Evolutionary conservation across 1,140 invertebrate genomes (phyloP).

Genomic region (Cydia fagiglandana): DNA sequence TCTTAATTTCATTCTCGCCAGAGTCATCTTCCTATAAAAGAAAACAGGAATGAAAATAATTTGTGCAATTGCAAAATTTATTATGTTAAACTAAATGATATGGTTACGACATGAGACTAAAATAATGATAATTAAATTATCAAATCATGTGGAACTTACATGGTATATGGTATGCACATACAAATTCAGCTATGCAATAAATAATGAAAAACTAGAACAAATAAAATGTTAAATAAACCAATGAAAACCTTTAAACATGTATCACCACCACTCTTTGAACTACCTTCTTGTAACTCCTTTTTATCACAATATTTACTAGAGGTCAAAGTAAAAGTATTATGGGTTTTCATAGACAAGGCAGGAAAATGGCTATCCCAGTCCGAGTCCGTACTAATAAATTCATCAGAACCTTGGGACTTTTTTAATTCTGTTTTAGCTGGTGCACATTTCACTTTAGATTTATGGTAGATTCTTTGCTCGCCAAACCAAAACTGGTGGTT

Average conservation of each 20-base stretch:
- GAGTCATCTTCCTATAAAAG: slow-evolving; percentile 70
- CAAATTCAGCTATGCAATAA: slow-evolving; percentile 11
- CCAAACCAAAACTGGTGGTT: slow-evolving; percentile 60
- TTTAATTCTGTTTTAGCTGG: slow-evolving; percentile 47
- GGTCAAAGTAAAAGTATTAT: slow-evolving; percentile 69
- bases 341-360: slow-evolving; percentile 64
- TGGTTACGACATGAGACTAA: background rate
- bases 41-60: background rate
- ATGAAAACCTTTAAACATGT: slow-evolving; percentile 61
- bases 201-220: slow-evolving; percentile 20
- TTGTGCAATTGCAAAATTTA: background rate
- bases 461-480: slow-evolving; percentile 67
- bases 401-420: slow-evolving; percentile 57
- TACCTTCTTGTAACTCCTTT: slow-evolving; percentile 54
- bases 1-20: slow-evolving; percentile 70
- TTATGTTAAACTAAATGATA: background rate
- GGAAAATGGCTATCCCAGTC: slow-evolving; percentile 73
- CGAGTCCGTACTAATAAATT: slow-evolving; percentile 65
- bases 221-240: slow-evolving; percentile 28
- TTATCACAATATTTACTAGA: slow-evolving; percentile 59
- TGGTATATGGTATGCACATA: background rate
- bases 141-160: background rate
- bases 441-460: slow-evolving; percentile 53
- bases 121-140: slow-evolving; percentile 1
- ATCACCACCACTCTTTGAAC: slow-evolving; percentile 67